A percentile compares a stretch with the other conserved stretches of the same genome.
phyloP scores from a whole-genome alignment of 2,888 invertebrate species.

The Sminthurinus aureus region DNA sequence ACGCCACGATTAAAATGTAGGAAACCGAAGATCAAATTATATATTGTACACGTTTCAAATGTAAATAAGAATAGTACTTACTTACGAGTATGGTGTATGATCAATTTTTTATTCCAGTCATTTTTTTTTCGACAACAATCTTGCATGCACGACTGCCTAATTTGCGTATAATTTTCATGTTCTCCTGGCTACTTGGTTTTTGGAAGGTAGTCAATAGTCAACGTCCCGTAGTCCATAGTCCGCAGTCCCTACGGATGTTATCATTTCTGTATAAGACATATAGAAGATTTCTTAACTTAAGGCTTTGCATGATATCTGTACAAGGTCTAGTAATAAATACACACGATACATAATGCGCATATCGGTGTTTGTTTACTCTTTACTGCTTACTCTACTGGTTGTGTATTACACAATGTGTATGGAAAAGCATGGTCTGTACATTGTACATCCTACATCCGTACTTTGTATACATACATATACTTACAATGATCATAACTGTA shows the following conservation, averaged over 20 bases:
- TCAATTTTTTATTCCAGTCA: not conserved
- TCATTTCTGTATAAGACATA: not conserved
- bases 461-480: too few relatives aligned
- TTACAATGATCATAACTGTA: too few relatives aligned
- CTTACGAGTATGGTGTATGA: not conserved
- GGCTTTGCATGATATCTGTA: too few relatives aligned
- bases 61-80: too few relatives aligned
- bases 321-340: too few relatives aligned
- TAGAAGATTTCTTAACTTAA: not conserved
- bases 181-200: constrained; percentile 24
- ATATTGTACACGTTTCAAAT: too few relatives aligned
- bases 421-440: too few relatives aligned
- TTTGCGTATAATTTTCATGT: constrained; percentile 52
- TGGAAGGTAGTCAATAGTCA: not conserved
- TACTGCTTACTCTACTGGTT: not conserved
- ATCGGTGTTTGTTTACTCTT: not conserved
- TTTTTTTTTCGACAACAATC: constrained; percentile 35
- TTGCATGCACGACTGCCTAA: constrained; percentile 56
- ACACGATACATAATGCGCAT: not conserved
- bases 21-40: not conserved
- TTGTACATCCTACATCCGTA: too few relatives aligned
- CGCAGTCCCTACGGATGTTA: not conserved
- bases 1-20: not conserved
- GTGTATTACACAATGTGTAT: too few relatives aligned
- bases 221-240: not conserved